phyloP scores from a whole-genome alignment of 2,113 vertebrate genomes.

The Corydoras maculifer region DNA sequence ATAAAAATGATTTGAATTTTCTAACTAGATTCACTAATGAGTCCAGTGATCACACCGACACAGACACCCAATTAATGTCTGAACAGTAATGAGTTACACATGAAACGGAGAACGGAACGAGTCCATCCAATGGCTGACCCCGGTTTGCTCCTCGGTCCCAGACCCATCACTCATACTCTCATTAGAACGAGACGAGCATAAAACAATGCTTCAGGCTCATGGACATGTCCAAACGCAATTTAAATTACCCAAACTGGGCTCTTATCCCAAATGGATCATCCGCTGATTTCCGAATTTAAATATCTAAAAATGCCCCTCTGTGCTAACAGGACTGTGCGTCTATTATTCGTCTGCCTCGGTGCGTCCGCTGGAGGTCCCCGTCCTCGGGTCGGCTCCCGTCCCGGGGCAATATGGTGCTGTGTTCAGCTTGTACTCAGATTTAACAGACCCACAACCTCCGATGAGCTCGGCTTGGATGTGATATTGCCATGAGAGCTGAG shows the following conservation, averaged over 20 bases:
- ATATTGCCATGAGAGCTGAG: background rate
- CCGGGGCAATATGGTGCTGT: conserved; percentile 30
- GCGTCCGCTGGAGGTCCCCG: conserved; percentile 6
- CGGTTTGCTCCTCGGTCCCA: too few relatives aligned
- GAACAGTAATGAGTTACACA: too few relatives aligned
- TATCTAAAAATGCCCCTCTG: conserved; percentile 2
- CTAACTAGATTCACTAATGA: too few relatives aligned
- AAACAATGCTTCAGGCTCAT: background rate
- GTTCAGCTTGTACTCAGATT: conserved; percentile 29
- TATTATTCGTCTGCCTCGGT: conserved; percentile 2
- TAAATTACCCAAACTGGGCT: background rate
- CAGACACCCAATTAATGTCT: too few relatives aligned
- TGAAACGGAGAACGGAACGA: too few relatives aligned
- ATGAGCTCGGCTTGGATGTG: conserved; percentile 19
- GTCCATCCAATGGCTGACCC: too few relatives aligned
- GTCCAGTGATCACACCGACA: too few relatives aligned
- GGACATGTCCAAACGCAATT: background rate
- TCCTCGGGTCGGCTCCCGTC: conserved; percentile 13
- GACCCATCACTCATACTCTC: background rate
- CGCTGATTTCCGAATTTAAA: conserved; percentile 12
- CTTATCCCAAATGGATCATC: conserved; percentile 7
- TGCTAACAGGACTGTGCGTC: background rate
- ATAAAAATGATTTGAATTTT: too few relatives aligned
- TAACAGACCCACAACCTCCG: conserved; percentile 21
- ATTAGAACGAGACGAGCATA: background rate